A percentile compares a stretch with the other conserved stretches of the same genome.
Conservation (phyloP, 2,797 vertebrate species). For the Crossoptilon crossoptilon region DNA sequence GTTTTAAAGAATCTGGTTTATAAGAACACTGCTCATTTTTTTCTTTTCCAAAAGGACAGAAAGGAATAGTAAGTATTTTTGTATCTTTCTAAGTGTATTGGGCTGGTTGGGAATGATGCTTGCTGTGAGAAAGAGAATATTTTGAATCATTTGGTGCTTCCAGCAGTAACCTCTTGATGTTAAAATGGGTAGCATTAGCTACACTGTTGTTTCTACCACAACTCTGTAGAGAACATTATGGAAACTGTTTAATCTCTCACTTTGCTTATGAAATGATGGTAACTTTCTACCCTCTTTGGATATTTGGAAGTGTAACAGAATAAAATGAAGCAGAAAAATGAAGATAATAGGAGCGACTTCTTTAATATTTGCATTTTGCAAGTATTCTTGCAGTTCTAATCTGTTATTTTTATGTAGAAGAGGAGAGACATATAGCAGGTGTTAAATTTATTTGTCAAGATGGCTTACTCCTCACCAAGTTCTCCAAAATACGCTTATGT, state of each 20-base stretch:
- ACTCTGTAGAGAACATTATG: background rate
- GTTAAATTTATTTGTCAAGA: background rate
- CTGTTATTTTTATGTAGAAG: background rate
- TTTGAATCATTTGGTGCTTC: background rate
- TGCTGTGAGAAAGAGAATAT: background rate
- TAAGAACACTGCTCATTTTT: slow-evolving; percentile 91
- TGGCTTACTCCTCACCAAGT: background rate
- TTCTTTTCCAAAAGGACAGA: slow-evolving; percentile 93
- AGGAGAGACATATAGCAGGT: background rate
- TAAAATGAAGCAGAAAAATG: background rate
- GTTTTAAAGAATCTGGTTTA: slow-evolving; percentile 88
- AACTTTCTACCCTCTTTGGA: background rate
- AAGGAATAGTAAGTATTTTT: slow-evolving; percentile 90
- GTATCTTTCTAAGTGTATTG: background rate
- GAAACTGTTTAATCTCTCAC: background rate
- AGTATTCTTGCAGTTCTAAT: background rate
- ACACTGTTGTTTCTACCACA: background rate
- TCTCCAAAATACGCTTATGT: background rate
- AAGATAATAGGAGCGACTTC: background rate
- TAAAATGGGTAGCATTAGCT: background rate
- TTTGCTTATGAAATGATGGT: background rate
- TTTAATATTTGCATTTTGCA: background rate
- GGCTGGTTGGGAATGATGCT: background rate
- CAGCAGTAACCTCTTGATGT: background rate
- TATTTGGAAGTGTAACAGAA: background rate